Base-by-base conservation (phyloP, 2,113 vertebrate species). In the Cervus canadensis region DNA sequence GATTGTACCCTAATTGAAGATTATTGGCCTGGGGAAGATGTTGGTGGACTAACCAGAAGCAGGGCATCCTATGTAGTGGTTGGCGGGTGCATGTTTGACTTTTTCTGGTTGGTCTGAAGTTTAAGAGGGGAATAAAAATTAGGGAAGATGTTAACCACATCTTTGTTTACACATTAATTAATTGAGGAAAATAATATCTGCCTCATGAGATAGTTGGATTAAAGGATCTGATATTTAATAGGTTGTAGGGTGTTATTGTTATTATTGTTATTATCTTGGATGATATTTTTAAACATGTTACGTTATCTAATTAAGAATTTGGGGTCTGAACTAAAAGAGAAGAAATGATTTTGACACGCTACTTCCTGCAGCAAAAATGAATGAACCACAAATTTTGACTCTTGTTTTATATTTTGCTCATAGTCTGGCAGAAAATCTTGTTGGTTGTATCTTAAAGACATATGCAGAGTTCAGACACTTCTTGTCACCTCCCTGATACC, bases 181-280 rank as follows among this genome's bases (percentile, higher is more conserved):
- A 59, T 33, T 54, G 13, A 91, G 43, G 76, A 59, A 83, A 76
- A 84, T 85, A 84, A 76, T 62, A 87, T 15, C 45, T 94, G 17
- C 78, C 28, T 67, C 76, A 67, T 52, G 76, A 96, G 87, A 78
- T 16, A 28, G 45, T n/a, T 76, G 48, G 43, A 82, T 90, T 97
- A 90, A 97, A 96, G 71, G 52, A 60, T 43, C 23, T 21, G 23
- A 79, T 52, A 28, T 71, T 96, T 94, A 87, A 45, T 59, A 94
- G 23, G 48, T 71, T 94, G 40, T 87, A 52, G 23, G 62, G 13
- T 48, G 45, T 64, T 59, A 59, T 74, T 45, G 21, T 88, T 81
- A 81, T 59, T 71, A 40, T 21, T 23, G 8, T 74, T 43, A 67
- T 36, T 89, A 67, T 43, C n/a, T 36, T 54, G n/a, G 12, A 81